Evolutionary conservation across 1,140 invertebrate genomes (phyloP).

Genomic region (Diuraphis noxia): DNA sequence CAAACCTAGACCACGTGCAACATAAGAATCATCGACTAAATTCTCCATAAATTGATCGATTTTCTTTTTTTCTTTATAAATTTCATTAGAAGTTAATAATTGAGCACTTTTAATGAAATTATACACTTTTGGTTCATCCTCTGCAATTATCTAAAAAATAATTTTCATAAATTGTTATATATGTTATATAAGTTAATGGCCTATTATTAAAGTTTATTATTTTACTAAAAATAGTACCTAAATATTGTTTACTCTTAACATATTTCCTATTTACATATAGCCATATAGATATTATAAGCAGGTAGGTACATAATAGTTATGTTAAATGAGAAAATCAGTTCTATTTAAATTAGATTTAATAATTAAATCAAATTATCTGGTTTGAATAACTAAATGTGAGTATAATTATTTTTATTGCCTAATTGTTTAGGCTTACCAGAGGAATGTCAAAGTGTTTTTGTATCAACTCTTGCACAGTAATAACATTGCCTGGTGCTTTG

Average conservation of each 20-base stretch:
- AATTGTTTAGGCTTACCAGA: conserved; percentile 23
- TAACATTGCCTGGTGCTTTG: background rate
- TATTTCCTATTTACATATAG: background rate
- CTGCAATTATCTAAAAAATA: background rate
- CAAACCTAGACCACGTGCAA: conserved; percentile 26
- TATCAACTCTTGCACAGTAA: background rate
- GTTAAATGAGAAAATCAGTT: background rate
- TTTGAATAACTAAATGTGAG: background rate
- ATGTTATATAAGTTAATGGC: background rate
- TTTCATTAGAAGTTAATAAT: background rate
- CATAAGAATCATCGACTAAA: background rate
- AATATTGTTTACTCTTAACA: background rate
- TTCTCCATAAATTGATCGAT: background rate
- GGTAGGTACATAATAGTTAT: background rate
- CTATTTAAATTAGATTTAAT: background rate
- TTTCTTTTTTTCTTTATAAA: background rate
- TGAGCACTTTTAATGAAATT: background rate
- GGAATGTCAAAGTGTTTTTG: conserved; percentile 42
- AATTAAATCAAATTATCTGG: background rate
- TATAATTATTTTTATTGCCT: background rate
- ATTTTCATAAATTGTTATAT: background rate
- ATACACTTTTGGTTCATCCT: background rate
- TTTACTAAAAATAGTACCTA: background rate
- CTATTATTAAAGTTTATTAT: background rate
- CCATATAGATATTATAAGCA: too few species aligned